Percentiles rank a stretch among this genome's conserved stretches.
phyloP scores from a whole-genome alignment of 2,113 vertebrate genomes.

The Cricetomys ansorgei region DNA sequence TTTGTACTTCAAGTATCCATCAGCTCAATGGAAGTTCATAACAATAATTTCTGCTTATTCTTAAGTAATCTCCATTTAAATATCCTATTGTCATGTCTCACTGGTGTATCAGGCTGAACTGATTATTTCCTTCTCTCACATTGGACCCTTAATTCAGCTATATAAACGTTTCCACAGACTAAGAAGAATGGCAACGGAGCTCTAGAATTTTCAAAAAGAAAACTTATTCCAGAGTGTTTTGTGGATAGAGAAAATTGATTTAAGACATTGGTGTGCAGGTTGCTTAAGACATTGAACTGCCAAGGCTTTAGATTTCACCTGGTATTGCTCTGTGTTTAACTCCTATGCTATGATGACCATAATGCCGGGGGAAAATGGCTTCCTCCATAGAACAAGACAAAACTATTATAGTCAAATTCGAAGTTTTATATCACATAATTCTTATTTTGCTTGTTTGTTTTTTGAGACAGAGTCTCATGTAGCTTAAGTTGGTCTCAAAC shows the following conservation, averaged over 20 bases:
- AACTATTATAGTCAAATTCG: neutral
- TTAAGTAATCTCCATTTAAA: neutral
- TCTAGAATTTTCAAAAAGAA: slow-evolving; percentile 10
- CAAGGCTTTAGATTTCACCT: slow-evolving; percentile 17
- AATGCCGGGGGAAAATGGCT: neutral
- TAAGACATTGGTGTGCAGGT: neutral
- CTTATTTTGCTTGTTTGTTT: neutral
- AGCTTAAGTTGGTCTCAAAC: neutral
- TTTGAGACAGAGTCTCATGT: neutral
- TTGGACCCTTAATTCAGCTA: neutral
- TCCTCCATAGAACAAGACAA: neutral
- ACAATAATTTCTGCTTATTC: neutral
- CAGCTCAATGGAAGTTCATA: neutral
- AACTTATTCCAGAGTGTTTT: slow-evolving; percentile 57
- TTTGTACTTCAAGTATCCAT: slow-evolving; percentile 25
- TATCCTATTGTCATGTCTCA: neutral
- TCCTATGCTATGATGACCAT: too few species aligned
- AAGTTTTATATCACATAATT: slow-evolving; percentile 51
- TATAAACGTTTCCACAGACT: neutral
- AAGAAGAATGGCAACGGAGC: neutral
- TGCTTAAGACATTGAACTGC: slow-evolving; percentile 9
- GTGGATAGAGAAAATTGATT: slow-evolving; percentile 17
- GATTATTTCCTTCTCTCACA: neutral
- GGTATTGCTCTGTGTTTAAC: neutral
- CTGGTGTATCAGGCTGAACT: neutral